Evolutionary conservation across 2,888 invertebrate species (phyloP), one percentile per base, ranked within the genome.

Genomic region (Lasioglossum oenotherae): DNA sequence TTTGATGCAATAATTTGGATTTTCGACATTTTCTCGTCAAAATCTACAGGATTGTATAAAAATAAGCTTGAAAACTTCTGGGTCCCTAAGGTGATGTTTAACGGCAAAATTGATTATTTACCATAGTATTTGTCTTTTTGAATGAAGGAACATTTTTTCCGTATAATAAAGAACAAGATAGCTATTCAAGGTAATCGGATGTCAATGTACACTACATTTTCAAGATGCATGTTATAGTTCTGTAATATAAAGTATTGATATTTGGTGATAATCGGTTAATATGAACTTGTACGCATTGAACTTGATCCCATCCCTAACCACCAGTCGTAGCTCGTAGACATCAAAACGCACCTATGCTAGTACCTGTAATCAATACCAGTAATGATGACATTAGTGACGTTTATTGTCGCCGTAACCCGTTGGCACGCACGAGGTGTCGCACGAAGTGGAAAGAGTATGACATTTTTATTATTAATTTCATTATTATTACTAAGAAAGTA

Each of bases 341-440:
- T 88, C 88, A 76, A 86, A 87, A 91, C 87, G 89, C 89, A 89
- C 90, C 78, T 85, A 81, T 86, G 87, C 86, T 87, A 88, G 85
- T 89, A 86, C 84, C 89, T 82, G 86, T 79, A 82, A 89, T 77
- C 88, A 78, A 79, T 85, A 79, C 80, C 88, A 85, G 79, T 88
- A 73, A 88, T 64, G 57, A 79, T 80, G 27, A 78, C 81, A 85
- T 53, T 27, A 84, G 60, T 83, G n/a, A 74, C 77, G 81, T 87
- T 67, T 35, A 81, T 73, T 81, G 79, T 81, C 76, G 78, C 77
- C 81, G 72, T n/a, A 67, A 46, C 67, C 67, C 49, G 81, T 46
- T 81, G 84, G 69, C 49, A 64, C 69, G 80, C 79, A 64, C 71
- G 53, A 38, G 84, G 79, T 79, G 67, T 80, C 80, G 84, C 87